Conservation (phyloP, 1,140 invertebrate species). For the Asbolus verrucosus region DNA sequence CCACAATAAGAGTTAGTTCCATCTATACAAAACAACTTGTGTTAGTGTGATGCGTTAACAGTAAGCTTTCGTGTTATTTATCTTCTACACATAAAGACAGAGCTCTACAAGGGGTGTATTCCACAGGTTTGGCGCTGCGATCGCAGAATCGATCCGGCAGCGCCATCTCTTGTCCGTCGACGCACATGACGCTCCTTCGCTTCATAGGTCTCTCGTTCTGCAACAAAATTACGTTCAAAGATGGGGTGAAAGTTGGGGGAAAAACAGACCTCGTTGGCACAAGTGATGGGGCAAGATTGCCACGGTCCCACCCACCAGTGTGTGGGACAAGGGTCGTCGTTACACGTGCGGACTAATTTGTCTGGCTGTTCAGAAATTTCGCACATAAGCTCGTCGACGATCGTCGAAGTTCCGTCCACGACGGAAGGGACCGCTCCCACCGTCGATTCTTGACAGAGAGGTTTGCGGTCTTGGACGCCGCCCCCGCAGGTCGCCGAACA, state of each 20-base stretch:
- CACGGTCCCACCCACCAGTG: conserved; percentile 86
- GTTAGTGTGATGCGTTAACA: conserved; percentile 18
- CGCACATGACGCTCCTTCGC: conserved; percentile 80
- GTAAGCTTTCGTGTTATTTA: no score
- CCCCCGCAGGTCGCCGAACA: conserved; percentile 84
- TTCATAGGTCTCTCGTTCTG: conserved; percentile 68
- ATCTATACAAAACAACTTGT: conserved; percentile 24
- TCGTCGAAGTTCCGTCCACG: conserved; percentile 62
- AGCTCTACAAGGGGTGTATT: conserved; percentile 73
- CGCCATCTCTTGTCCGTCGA: conserved; percentile 76
- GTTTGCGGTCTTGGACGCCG: conserved; percentile 74
- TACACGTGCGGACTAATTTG: conserved; percentile 73
- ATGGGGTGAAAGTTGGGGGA: neutral
- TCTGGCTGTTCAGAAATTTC: conserved; percentile 71
- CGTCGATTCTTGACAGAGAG: conserved; percentile 74
- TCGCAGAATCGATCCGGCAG: conserved; percentile 77
- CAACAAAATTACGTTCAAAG: conserved; percentile 26
- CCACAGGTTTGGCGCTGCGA: conserved; percentile 69
- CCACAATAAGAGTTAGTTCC: conserved; percentile 11
- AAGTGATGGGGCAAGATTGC: conserved; percentile 84
- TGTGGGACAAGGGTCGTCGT: conserved; percentile 78
- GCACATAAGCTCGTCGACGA: conserved; percentile 77
- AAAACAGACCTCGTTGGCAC: conserved; percentile 66
- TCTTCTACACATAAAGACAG: no score
- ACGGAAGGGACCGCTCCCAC: conserved; percentile 65